These are phyloP conservation scores for Scotopteryx bipunctaria DNA, from an alignment of 2,888 invertebrate genomes.

Conservation along the genomic window DNA sequence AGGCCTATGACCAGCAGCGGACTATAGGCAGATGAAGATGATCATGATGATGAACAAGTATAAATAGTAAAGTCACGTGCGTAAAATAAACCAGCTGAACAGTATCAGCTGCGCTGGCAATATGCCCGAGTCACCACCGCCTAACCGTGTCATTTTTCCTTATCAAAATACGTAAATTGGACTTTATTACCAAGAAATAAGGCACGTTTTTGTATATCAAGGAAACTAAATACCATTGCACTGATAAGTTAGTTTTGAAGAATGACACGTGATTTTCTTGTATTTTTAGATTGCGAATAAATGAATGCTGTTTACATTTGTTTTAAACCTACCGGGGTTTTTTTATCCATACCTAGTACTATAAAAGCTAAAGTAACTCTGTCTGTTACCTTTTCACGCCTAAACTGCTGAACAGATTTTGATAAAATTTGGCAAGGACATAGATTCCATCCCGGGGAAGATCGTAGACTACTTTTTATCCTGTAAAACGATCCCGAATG, in stretches of 20 bases:
- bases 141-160: conserved; percentile 9
- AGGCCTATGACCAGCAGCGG: too few species aligned
- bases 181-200: conserved; percentile 13
- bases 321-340: neutral
- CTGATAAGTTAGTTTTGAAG: conserved; percentile 10
- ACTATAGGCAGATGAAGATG: too few species aligned
- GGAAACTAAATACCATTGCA: neutral
- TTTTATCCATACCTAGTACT: too few species aligned
- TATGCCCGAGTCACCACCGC: conserved; percentile 15
- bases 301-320: conserved; percentile 8
- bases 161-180: conserved; percentile 15
- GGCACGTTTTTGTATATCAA: conserved; percentile 14
- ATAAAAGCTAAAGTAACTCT: too few species aligned
- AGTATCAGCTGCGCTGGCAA: conserved; percentile 20
- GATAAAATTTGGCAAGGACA: too few species aligned
- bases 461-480: too few species aligned
- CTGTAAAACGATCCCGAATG: too few species aligned
- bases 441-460: too few species aligned
- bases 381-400: too few species aligned
- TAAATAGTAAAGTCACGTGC: conserved; percentile 8
- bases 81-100: conserved; percentile 4
- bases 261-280: conserved; percentile 17
- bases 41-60: too few species aligned
- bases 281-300: conserved; percentile 16
- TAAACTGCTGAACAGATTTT: too few species aligned